Evolutionary conservation across 1,140 invertebrate species (phyloP), one percentile per base, ranked within the genome.

Genomic region (Pseudachorutes palmiensis): DNA sequence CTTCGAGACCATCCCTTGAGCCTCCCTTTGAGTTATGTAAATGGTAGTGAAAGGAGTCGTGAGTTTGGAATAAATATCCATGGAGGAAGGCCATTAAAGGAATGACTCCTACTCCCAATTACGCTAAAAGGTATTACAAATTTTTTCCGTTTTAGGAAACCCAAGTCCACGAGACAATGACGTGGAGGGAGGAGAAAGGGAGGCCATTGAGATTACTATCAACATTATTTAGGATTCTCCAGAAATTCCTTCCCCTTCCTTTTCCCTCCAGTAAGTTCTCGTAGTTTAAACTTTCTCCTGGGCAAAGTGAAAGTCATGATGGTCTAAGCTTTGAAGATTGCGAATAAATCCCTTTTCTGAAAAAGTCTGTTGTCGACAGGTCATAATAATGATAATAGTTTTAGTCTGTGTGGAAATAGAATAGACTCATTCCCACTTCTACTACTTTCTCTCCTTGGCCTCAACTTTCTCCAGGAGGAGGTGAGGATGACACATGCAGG

Each of bases 311-410:
- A 41, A 41, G 36, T 41, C 36, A 19, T 41, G 5, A 9, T 41
- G 5, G 5, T 41, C 36, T 55, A 55, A 26, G 14, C 58, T 22
- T 30, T 12, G 12, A 12, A 30, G 58, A 60, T 60, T 14, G 26
- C 14, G 24, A 32, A 60, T 60, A 60, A 60, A 60, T 60, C 58
- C 58, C 30, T 55, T 55, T 14, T 41, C 19, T 41, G 36, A 31
- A 31, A 22, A 60, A 60, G 58, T 60, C 58, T 60, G 58, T 32
- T 32, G 26, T 14, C 5, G 58, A 60, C 58, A 60, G 58, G 58
- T 60, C 58, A 60, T 60, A 60, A 60, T 60, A 60, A 60, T 60
- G 58, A 60, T 60, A 60, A 60, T 60, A 60, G 58, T 60, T 60
- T 60, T 32, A 31, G n/a, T n/a, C n/a, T n/a, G n/a, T n/a, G n/a